Evolutionary conservation across 2,888 invertebrate genomes (phyloP).

Genomic region (Digitonthophagus gazella): DNA sequence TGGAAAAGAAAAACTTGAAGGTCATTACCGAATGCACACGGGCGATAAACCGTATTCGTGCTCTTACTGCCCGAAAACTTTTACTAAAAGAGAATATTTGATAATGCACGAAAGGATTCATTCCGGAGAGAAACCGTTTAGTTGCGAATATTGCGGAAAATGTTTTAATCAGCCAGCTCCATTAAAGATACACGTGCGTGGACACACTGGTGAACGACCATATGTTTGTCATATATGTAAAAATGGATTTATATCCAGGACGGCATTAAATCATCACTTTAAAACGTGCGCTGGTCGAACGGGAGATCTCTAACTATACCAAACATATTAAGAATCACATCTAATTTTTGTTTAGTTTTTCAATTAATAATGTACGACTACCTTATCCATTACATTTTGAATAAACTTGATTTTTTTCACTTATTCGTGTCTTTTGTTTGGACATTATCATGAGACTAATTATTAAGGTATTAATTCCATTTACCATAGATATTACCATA

Average conservation of each 20-base stretch:
- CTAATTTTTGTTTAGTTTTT: too few relatives aligned
- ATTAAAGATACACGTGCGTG: slow-evolving; percentile 42
- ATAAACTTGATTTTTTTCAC: too few relatives aligned
- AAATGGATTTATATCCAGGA: slow-evolving; percentile 53
- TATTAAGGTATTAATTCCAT: too few relatives aligned
- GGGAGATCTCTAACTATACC: background rate
- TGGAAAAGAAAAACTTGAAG: slow-evolving; percentile 40
- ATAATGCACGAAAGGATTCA: slow-evolving; percentile 44
- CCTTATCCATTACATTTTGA: too few relatives aligned
- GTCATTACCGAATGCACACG: slow-evolving; percentile 39
- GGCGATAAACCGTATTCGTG: slow-evolving; percentile 39
- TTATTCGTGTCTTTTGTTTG: too few relatives aligned
- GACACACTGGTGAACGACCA: slow-evolving; percentile 44
- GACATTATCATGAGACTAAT: too few relatives aligned
- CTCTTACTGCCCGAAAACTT: slow-evolving; percentile 38
- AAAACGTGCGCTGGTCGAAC: slow-evolving; percentile 13
- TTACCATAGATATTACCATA: too few relatives aligned
- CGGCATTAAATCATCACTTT: slow-evolving; percentile 23
- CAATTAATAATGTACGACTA: too few relatives aligned
- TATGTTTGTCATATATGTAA: slow-evolving; percentile 57
- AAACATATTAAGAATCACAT: background rate
- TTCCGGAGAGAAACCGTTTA: slow-evolving; percentile 44
- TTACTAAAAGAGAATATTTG: slow-evolving; percentile 40
- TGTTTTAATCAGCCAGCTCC: slow-evolving; percentile 42
- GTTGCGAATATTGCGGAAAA: slow-evolving; percentile 46